A percentile compares a stretch with the other conserved stretches of the same genome.
Conservation (phyloP, 30 jellyfish, hydroid and myxozoan species). For the Nemopilema nomurai region DNA sequence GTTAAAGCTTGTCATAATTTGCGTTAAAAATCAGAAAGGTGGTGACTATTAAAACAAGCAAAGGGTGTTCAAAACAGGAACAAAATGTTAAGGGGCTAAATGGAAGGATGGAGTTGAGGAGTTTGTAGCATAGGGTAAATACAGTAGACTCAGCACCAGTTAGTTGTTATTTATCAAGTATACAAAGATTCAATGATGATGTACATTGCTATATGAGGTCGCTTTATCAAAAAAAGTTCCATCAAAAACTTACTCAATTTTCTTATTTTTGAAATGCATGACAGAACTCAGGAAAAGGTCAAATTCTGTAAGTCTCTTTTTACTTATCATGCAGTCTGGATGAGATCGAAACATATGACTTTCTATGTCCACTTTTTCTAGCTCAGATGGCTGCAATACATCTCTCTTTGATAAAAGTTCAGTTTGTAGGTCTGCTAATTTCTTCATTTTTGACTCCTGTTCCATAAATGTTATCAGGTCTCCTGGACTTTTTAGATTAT, state of each 20-base stretch:
- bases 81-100: too few relatives aligned
- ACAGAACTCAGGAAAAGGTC: slow-evolving; percentile 89
- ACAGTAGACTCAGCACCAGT: too few relatives aligned
- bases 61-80: too few relatives aligned
- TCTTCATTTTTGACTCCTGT: slow-evolving; percentile 75
- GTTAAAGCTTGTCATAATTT: too few relatives aligned
- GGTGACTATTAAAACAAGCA: too few relatives aligned
- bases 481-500: slow-evolving; percentile 79
- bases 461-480: slow-evolving; percentile 84
- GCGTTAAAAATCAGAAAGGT: too few relatives aligned
- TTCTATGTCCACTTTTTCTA: slow-evolving; percentile 80
- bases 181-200: too few relatives aligned
- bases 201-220: too few relatives aligned
- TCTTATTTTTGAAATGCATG: slow-evolving; percentile 69
- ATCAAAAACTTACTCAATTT: slow-evolving; percentile 58
- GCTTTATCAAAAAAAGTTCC: too few relatives aligned
- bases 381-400: slow-evolving; percentile 80
- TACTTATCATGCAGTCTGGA: slow-evolving; percentile 77
- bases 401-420: slow-evolving; percentile 74
- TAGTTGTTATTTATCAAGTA: too few relatives aligned
- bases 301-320: slow-evolving; percentile 79
- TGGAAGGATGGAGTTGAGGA: too few relatives aligned
- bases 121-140: too few relatives aligned
- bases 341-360: slow-evolving; percentile 73
- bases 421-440: slow-evolving; percentile 70